Percentiles rank a stretch among this genome's conserved stretches.
Conservation (phyloP, 2,113 vertebrate species). For the Charina bottae region DNA sequence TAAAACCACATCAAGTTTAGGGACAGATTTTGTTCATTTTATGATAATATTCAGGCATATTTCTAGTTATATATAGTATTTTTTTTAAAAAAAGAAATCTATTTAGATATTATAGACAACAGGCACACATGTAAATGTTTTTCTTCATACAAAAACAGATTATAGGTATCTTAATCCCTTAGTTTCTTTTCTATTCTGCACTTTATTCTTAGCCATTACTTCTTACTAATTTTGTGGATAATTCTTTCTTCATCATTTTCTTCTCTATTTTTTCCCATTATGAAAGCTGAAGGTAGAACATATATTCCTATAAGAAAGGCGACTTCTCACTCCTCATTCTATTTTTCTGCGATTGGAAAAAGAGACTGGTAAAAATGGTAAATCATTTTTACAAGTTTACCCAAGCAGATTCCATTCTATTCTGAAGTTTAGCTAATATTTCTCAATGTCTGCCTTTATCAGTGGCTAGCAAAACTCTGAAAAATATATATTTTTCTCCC, state of each 20-base stretch:
- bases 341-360: not conserved
- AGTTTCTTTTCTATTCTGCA: constrained; percentile 18
- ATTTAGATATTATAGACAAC: constrained; percentile 41
- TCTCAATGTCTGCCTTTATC: not conserved
- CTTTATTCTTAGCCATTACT: constrained; percentile 9
- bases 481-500: not conserved
- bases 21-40: constrained; percentile 49
- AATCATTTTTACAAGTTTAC: not conserved
- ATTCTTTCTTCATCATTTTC: not conserved
- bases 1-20: constrained; percentile 63
- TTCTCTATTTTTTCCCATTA: not conserved
- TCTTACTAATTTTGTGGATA: not conserved
- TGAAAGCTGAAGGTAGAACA: not conserved
- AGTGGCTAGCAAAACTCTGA: not conserved
- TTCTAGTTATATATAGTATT: constrained; percentile 47
- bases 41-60: constrained; percentile 59
- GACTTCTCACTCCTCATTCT: not conserved
- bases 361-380: not conserved
- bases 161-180: constrained; percentile 11
- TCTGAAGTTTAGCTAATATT: too few relatives aligned
- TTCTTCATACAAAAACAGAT: constrained; percentile 44
- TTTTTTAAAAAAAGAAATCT: constrained; percentile 50
- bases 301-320: not conserved
- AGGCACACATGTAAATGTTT: constrained; percentile 31
- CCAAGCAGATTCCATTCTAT: not conserved